Conservation (phyloP, 2,113 vertebrate genomes). For the Podarcis cretensis region DNA sequence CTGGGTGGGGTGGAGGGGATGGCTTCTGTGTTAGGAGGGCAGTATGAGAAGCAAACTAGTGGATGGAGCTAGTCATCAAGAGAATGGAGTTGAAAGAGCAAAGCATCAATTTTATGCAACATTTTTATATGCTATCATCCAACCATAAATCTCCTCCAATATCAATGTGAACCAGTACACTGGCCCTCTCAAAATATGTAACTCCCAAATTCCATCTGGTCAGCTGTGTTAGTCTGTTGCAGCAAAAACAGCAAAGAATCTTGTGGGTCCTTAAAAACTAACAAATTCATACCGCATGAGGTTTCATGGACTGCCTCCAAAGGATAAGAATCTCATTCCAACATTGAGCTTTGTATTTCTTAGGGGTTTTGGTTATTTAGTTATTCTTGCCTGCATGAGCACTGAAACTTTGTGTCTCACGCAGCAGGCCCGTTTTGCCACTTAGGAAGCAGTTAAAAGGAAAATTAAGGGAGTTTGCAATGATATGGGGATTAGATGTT, state of each 20-base stretch:
- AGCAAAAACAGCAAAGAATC: too few relatives aligned
- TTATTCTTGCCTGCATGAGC: background rate
- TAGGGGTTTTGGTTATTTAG: background rate
- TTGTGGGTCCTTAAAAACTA: too few relatives aligned
- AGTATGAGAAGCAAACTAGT: background rate
- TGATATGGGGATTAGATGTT: too few relatives aligned
- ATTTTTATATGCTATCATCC: background rate
- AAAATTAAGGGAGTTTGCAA: too few relatives aligned
- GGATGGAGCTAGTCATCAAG: background rate
- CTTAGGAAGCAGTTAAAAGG: too few relatives aligned
- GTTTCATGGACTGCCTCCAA: background rate
- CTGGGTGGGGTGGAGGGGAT: too few relatives aligned
- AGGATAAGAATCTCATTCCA: background rate
- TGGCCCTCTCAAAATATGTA: background rate
- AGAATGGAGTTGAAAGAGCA: conserved; percentile 27
- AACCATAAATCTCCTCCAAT: conserved; percentile 18
- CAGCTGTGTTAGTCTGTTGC: too few relatives aligned
- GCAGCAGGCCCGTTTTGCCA: too few relatives aligned
- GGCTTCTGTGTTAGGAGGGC: background rate
- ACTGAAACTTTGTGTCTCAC: too few relatives aligned
- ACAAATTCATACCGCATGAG: too few relatives aligned
- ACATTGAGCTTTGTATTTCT: background rate
- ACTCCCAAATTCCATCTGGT: background rate
- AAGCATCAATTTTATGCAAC: conserved; percentile 31
- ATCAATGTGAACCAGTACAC: background rate